These are phyloP conservation scores for Pantala flavescens DNA, from an alignment of 1,140 invertebrate genomes.

Conservation along the genomic window DNA sequence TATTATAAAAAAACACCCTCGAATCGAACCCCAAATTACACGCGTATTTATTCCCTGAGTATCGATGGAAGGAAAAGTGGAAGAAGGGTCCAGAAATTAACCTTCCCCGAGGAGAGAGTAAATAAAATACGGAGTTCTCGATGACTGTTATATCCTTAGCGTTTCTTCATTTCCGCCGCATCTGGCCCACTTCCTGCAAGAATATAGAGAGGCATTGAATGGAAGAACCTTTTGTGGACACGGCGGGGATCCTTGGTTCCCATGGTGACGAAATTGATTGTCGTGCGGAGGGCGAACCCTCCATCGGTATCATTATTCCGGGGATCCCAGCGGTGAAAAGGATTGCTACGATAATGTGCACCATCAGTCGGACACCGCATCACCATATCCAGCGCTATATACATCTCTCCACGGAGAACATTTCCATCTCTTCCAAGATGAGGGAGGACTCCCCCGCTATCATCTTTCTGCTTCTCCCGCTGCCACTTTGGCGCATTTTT, in stretches of 20 bases:
- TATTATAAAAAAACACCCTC: too few species aligned
- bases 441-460: too few species aligned
- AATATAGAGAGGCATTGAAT: not conserved
- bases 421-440: too few species aligned
- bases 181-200: not conserved
- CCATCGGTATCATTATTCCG: not conserved
- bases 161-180: not conserved
- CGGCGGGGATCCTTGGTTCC: not conserved
- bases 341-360: not conserved
- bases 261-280: slow-evolving; percentile 4
- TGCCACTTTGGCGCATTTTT: too few species aligned
- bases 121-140: not conserved
- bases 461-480: too few species aligned
- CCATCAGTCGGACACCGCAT: not conserved
- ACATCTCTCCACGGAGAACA: too few species aligned
- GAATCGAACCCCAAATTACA: too few species aligned
- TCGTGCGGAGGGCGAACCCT: not conserved
- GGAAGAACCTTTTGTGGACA: not conserved
- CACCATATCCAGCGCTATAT: not conserved
- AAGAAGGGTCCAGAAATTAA: too few species aligned
- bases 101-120: not conserved
- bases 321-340: not conserved
- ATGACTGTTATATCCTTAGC: not conserved
- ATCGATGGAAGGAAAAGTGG: too few species aligned
- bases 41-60: too few species aligned